Percentiles rank a stretch among this genome's conserved stretches.
These are phyloP conservation scores for Typhlomys cinereus DNA, from an alignment of 2,113 vertebrate genomes.

Conservation along the genomic window DNA sequence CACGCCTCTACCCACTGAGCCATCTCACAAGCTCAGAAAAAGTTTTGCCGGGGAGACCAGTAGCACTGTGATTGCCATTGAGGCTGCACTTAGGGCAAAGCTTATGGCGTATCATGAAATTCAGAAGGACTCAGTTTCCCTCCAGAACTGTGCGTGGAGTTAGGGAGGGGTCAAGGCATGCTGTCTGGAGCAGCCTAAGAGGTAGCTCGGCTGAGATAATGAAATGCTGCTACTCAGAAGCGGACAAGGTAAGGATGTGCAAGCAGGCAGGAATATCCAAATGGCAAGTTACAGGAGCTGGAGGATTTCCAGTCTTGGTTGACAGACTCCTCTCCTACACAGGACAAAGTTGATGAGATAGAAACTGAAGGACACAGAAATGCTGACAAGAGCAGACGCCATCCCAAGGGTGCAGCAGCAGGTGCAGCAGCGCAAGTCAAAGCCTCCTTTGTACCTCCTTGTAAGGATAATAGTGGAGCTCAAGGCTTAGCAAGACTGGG, in stretches of 20 bases:
- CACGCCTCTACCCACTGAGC: no score
- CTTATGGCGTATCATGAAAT: background rate
- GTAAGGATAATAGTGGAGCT: background rate
- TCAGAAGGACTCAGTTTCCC: background rate
- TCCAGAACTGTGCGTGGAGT: background rate
- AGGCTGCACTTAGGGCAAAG: background rate
- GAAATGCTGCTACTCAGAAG: background rate
- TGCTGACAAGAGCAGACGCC: background rate
- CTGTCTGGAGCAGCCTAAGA: background rate
- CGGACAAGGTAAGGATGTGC: background rate
- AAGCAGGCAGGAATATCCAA: background rate
- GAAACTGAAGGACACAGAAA: background rate
- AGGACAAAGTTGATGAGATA: background rate
- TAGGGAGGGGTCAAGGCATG: accelerated
- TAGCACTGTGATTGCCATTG: background rate
- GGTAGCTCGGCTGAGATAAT: background rate
- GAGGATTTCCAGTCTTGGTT: background rate
- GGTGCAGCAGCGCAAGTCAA: background rate
- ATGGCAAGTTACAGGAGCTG: background rate
- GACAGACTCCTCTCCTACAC: background rate
- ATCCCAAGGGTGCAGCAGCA: background rate
- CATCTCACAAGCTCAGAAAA: background rate
- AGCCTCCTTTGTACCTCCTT: background rate
- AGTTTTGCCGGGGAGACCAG: background rate
- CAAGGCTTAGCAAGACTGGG: background rate